Conservation (phyloP, 2,113 vertebrate species). For the Psilopogon haemacephalus region DNA sequence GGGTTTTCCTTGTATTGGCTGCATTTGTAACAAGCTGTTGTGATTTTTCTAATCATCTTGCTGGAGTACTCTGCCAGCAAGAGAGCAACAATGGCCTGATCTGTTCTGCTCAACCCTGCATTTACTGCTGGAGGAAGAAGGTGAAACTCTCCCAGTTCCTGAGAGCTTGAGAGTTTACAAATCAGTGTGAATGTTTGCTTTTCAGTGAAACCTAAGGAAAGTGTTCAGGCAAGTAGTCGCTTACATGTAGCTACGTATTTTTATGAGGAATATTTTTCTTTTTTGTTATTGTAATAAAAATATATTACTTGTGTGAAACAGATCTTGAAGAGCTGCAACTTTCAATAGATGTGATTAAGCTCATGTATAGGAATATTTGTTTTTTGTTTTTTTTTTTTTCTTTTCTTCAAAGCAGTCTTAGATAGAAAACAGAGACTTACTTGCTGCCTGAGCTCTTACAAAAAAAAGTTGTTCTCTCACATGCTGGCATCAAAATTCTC, state of each 20-base stretch:
- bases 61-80: neutral
- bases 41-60: conserved; percentile 44
- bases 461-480: neutral
- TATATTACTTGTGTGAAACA: neutral
- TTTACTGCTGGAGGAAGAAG: neutral
- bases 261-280: no score
- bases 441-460: neutral
- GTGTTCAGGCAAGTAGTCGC: neutral
- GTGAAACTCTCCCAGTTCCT: neutral
- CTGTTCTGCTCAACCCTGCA: neutral
- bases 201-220: neutral
- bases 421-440: neutral
- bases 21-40: conserved; percentile 27
- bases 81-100: conserved; percentile 15
- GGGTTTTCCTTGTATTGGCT: neutral
- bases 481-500: neutral
- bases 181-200: neutral
- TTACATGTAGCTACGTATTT: neutral
- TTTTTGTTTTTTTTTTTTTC: neutral
- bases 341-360: neutral
- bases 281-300: neutral
- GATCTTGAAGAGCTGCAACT: neutral
- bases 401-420: neutral
- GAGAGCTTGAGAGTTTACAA: neutral
- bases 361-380: neutral